Percentiles rank a stretch among this genome's conserved stretches.
Conservation (phyloP, 2,797 vertebrate species). For the Scolopax bukidnonensis region DNA sequence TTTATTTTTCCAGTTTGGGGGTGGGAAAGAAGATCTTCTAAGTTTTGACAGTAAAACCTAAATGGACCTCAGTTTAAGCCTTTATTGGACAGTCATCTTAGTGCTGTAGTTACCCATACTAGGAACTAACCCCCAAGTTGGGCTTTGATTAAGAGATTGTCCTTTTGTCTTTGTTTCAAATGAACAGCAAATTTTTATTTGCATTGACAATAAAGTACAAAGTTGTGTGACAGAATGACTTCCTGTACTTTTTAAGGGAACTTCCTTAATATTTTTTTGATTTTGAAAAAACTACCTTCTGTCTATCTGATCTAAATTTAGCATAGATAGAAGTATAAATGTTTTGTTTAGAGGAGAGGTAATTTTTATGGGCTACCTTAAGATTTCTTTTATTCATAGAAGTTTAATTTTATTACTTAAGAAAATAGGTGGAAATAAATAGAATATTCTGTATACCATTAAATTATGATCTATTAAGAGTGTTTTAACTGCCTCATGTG, state of each 20-base stretch:
- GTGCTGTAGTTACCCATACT: not conserved
- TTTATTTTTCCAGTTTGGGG: not conserved
- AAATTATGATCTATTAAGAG: not conserved
- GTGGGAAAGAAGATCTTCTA: not conserved
- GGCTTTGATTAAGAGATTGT: not conserved
- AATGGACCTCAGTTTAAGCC: not conserved
- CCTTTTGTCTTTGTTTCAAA: not conserved
- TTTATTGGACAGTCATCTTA: not conserved
- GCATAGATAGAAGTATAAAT: not conserved
- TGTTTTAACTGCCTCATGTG: not conserved
- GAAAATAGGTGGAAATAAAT: not conserved
- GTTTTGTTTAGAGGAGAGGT: not conserved
- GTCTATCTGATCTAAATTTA: not conserved
- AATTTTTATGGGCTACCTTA: not conserved
- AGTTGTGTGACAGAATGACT: not conserved
- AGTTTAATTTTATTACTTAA: constrained; percentile 23
- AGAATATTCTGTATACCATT: not conserved
- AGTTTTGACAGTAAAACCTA: not conserved
- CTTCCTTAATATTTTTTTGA: not conserved
- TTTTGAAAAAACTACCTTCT: not conserved
- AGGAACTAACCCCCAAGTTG: not conserved
- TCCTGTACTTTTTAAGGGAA: not conserved
- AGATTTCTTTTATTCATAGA: not conserved
- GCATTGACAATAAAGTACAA: not conserved
- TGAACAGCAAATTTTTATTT: not conserved